Base-by-base conservation (phyloP, 2,113 vertebrate species). In the Bufo gargarizans region DNA sequence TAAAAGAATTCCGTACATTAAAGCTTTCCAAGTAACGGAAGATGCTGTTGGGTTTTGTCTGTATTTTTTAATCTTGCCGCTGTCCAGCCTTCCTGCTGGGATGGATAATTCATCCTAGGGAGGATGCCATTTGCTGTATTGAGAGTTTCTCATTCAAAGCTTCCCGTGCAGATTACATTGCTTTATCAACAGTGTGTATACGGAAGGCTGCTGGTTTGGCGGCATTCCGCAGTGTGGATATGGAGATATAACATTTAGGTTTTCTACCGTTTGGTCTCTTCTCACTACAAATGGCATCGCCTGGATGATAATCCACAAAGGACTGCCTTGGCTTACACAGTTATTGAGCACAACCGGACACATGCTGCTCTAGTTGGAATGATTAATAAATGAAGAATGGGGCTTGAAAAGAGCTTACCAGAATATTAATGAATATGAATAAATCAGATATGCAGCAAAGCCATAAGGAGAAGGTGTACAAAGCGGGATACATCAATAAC, bases 1-100 rank as follows among this genome's bases (percentile, higher is more conserved):
- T 85, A 85, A 76, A 74, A 85, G n/a, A 59, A 74, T 85, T 85
- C 63, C 49, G 80, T 82, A 82, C 59, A 65, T 82, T 82, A 82
- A 65, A 63, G 80, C 58, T 14, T 82, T 58, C 50, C 82, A 72
- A 69, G 67, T 56, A 22, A 56, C 56, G 49, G 20, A 72, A 84
- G 33, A 56, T 12, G 19, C 47, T 7, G n/a, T 58, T 33, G 10
- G 67, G 67, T 33, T 72, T n/a, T n/a, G n/a, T n/a, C n/a, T n/a
- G n/a, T n/a, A n/a, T n/a, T n/a, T 33, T 58, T 85, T 58, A 16
- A 85, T 76, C 43, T 61, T 76, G 43, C 16, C 19, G 53, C 50
- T 72, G 53, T 45, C 55, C 43, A 76, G 71, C 50, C 69, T 59
- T 33, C 83, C 17, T 47, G 71, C 69, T 76, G 69, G 45, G 50